phyloP scores from a whole-genome alignment of 2,113 vertebrate genomes.

The Genyomyrus donnyi region DNA sequence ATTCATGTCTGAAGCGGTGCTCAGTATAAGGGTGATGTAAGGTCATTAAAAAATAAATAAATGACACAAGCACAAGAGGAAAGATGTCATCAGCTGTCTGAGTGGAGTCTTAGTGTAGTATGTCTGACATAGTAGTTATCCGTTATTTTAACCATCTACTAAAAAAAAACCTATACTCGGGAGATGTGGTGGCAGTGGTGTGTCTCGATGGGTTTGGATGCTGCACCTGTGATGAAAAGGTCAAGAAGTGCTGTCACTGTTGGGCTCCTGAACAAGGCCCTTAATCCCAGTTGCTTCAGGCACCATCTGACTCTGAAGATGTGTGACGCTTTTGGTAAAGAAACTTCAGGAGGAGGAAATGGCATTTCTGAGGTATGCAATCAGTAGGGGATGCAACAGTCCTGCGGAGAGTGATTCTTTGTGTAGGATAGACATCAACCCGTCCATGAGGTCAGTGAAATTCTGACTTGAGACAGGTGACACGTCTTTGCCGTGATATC shows the following conservation, averaged over 20 bases:
- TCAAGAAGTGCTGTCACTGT: neutral
- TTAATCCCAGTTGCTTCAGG: neutral
- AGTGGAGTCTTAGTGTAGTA: neutral
- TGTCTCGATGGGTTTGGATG: neutral
- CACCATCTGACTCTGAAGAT: neutral
- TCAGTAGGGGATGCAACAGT: neutral
- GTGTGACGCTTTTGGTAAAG: neutral
- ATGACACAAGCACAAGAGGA: neutral
- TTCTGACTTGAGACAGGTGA: neutral
- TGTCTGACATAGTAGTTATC: neutral
- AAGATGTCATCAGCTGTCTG: neutral
- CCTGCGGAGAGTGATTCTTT: neutral
- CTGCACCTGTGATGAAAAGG: neutral
- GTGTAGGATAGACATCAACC: neutral
- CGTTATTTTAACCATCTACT: neutral
- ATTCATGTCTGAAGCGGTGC: neutral
- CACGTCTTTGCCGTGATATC: neutral
- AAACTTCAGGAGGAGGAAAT: neutral
- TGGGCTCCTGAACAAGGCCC: neutral
- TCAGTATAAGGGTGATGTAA: neutral
- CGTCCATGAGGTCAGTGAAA: neutral
- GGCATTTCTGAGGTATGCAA: neutral
- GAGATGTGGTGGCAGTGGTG: neutral
- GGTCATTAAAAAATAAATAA: neutral
- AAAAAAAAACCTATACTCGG: neutral